These are phyloP conservation scores for Ennomos fuscantarius DNA, from an alignment of 2,888 invertebrate genomes.

Conservation along the genomic window DNA sequence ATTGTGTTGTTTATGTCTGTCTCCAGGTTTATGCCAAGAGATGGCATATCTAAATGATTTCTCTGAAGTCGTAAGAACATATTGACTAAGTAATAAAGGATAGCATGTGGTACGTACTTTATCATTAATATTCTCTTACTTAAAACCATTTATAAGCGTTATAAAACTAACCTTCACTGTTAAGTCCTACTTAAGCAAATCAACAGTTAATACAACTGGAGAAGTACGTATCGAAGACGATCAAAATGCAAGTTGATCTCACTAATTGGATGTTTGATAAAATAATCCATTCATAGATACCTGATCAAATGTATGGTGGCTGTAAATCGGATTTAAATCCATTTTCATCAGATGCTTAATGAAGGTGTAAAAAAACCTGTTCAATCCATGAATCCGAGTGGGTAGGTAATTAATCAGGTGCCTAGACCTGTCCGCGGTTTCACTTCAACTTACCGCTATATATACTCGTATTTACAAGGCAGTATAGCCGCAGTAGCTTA, in stretches of 20 bases:
- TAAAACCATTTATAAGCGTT: not conserved
- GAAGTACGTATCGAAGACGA: conserved; percentile 9
- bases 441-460: conserved; percentile 20
- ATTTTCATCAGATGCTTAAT: conserved; percentile 31
- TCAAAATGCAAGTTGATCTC: conserved; percentile 10
- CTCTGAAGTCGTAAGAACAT: conserved; percentile 9
- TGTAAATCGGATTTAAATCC: conserved; percentile 27
- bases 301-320: conserved; percentile 27
- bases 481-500: conserved; percentile 14
- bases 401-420: conserved; percentile 40
- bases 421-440: conserved; percentile 29
- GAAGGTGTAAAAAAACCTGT: conserved; percentile 40
- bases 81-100: conserved; percentile 4
- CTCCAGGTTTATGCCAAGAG: conserved; percentile 29
- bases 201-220: conserved; percentile 5
- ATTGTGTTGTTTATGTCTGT: conserved; percentile 46
- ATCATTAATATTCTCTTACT: not conserved
- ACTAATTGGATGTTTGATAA: conserved; percentile 30
- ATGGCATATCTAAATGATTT: conserved; percentile 18
- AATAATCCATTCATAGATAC: conserved; percentile 25
- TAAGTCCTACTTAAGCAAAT: conserved; percentile 9
- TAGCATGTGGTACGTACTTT: not conserved
- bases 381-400: conserved; percentile 34
- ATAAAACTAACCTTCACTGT: conserved; percentile 5
- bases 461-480: conserved; percentile 21